Evolutionary conservation across 2,888 invertebrate genomes (phyloP).

Genomic region (Torymus auratus): DNA sequence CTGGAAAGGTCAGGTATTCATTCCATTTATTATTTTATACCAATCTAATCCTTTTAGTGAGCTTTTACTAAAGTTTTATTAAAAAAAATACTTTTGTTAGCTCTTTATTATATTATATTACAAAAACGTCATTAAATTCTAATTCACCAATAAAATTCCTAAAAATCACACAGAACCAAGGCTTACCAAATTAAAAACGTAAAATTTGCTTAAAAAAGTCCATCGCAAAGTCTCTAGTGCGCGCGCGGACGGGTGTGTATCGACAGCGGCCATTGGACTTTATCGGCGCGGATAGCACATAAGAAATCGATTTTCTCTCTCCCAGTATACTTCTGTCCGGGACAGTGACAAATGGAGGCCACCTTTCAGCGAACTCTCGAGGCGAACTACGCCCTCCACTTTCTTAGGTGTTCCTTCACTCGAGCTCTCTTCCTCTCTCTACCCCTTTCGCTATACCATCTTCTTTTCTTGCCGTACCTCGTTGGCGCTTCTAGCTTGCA

Average conservation of each 20-base stretch:
- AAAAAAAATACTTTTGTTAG: too few species aligned
- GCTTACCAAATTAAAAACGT: not conserved
- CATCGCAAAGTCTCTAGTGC: too few species aligned
- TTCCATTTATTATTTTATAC: too few species aligned
- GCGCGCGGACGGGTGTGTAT: not conserved
- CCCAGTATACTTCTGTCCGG: conserved; percentile 72
- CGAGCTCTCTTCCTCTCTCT: conserved; percentile 9
- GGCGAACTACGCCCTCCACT: conserved; percentile 65
- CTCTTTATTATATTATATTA: too few species aligned
- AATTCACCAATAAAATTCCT: too few species aligned
- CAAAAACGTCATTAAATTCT: too few species aligned
- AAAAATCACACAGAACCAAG: too few species aligned
- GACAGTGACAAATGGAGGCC: conserved; percentile 75
- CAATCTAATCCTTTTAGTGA: too few species aligned
- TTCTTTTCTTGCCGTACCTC: conserved; percentile 27
- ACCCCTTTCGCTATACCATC: not conserved
- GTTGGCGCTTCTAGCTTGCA: not conserved
- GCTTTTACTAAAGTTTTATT: too few species aligned
- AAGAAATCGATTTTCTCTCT: conserved; percentile 71
- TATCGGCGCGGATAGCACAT: conserved; percentile 67
- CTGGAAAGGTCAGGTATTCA: too few species aligned
- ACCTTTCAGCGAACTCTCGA: conserved; percentile 70
- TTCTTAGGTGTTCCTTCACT: conserved; percentile 64
- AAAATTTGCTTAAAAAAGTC: not conserved
- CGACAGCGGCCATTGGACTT: conserved; percentile 56